These are phyloP conservation scores for Pollimyrus isidori DNA, from an alignment of 2,113 vertebrate genomes.

Conservation along the genomic window DNA sequence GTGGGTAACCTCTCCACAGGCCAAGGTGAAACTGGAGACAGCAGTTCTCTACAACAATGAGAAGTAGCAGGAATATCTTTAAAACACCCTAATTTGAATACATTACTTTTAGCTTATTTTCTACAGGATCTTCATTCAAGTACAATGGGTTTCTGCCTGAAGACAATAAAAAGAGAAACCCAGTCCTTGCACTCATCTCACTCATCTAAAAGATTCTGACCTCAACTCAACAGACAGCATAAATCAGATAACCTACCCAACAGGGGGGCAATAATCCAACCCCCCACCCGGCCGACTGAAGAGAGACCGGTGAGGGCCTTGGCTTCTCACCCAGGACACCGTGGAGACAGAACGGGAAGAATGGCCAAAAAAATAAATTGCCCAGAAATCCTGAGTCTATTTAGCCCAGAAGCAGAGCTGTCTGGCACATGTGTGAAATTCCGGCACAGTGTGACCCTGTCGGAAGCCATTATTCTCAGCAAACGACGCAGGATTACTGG, in stretches of 20 bases:
- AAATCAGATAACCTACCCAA: not conserved
- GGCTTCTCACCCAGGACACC: not conserved
- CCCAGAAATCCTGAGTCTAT: not conserved
- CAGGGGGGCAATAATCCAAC: not conserved
- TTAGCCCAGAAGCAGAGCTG: not conserved
- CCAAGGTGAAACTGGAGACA: not conserved
- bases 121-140: not conserved
- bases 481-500: not conserved
- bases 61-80: not conserved
- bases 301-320: not conserved
- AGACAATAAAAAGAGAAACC: not conserved
- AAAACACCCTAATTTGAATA: not conserved
- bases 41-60: not conserved
- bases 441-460: not conserved
- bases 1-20: not conserved
- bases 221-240: not conserved
- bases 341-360: not conserved
- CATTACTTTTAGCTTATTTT: not conserved
- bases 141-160: not conserved
- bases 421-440: conserved; percentile 6
- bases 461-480: not conserved
- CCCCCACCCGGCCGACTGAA: not conserved
- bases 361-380: not conserved
- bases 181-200: not conserved
- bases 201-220: not conserved